phyloP scores from a whole-genome alignment of 2,888 invertebrate genomes.

The Eupeodes luniger region DNA sequence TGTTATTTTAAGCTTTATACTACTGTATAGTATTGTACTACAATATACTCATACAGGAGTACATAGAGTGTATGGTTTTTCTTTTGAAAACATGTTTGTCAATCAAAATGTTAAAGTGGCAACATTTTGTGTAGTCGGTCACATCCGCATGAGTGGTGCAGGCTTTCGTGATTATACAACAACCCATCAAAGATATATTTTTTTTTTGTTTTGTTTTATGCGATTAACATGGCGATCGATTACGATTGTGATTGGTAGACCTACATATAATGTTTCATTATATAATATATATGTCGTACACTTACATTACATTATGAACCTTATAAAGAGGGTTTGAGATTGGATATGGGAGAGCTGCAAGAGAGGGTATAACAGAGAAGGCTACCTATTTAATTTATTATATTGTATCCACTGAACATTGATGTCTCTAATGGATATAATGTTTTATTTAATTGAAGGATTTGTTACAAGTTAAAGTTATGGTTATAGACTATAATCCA shows the following conservation, averaged over 20 bases:
- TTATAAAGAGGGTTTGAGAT: not conserved
- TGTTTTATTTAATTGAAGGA: constrained; percentile 10
- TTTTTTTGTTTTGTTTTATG: not conserved
- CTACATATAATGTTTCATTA: not conserved
- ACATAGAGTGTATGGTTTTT: not conserved
- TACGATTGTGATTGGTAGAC: not conserved
- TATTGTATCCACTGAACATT: not conserved
- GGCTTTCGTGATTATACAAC: constrained; percentile 2
- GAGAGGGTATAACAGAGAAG: not conserved
- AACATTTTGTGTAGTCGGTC: not conserved
- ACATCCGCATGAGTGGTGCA: not conserved
- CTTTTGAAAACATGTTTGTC: constrained; percentile 6
- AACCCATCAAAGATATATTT: not conserved
- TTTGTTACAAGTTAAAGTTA: not conserved
- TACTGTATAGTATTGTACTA: not conserved
- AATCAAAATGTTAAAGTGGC: constrained; percentile 31
- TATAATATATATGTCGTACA: not conserved
- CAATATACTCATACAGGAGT: too few species aligned
- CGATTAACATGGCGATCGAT: constrained; percentile 31
- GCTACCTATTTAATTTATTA: not conserved
- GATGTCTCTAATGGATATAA: constrained; percentile 14
- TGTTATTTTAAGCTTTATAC: constrained; percentile 8
- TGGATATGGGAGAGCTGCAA: not conserved
- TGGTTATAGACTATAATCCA: not conserved
- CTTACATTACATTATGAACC: too few species aligned